Conservation (phyloP, 2,888 invertebrate genomes). For the Hedya salicella region DNA sequence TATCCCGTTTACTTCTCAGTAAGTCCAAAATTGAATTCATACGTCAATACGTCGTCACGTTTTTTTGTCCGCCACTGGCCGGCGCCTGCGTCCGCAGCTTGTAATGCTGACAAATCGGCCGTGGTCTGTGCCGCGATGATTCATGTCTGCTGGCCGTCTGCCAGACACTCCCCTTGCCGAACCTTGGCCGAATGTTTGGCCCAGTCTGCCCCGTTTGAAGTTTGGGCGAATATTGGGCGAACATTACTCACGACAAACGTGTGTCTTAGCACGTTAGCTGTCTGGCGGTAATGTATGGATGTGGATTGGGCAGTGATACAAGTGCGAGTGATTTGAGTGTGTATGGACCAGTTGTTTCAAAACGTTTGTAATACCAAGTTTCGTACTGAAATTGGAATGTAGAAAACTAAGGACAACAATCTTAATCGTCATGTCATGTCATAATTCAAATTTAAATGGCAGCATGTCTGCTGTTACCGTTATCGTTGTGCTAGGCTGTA, state of each 20-base stretch:
- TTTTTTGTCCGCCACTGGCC: conserved; percentile 41
- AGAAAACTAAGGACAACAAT: no score
- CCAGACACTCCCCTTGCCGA: conserved; percentile 60
- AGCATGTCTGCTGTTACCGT: no score
- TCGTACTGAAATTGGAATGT: no score
- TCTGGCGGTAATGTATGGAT: conserved; percentile 27
- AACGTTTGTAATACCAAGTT: no score
- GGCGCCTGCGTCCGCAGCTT: conserved; percentile 51
- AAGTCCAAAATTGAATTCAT: no score
- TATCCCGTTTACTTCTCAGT: no score
- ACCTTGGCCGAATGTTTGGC: conserved; percentile 51
- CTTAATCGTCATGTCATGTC: no score
- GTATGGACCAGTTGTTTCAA: no score
- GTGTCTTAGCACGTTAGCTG: conserved; percentile 34
- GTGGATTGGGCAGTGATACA: neutral
- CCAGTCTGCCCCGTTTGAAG: conserved; percentile 38
- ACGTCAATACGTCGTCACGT: neutral
- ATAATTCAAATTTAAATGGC: no score
- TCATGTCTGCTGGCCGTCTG: conserved; percentile 71
- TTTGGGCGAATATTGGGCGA: conserved; percentile 33
- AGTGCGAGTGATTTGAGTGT: neutral
- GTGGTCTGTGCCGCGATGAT: conserved; percentile 74
- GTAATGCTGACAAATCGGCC: conserved; percentile 77
- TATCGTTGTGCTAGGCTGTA: no score
- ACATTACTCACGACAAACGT: conserved; percentile 30